Conservation (phyloP, 2,113 vertebrate species). For the Haplochromis burtoni region DNA sequence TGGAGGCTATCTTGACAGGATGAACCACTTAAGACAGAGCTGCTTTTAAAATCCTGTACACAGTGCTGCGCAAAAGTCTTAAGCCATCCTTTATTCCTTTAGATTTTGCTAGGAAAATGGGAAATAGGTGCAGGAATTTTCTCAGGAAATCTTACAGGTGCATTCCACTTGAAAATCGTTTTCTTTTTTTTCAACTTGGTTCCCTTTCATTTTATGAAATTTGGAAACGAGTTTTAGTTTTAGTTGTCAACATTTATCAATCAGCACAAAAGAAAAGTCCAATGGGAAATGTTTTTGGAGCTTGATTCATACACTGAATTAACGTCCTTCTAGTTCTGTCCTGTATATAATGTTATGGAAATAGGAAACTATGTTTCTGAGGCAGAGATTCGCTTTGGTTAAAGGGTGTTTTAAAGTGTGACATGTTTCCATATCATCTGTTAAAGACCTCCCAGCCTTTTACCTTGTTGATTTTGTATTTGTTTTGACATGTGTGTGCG, state of each 20-base stretch:
- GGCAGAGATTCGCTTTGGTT: neutral
- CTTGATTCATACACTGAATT: neutral
- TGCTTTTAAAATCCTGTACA: neutral
- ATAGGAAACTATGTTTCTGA: neutral
- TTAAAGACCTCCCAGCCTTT: neutral
- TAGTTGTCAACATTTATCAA: neutral
- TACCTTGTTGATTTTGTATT: neutral
- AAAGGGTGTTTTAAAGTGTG: neutral
- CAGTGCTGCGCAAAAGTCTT: neutral
- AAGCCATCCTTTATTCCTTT: neutral
- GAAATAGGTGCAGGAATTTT: neutral
- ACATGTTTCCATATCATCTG: neutral
- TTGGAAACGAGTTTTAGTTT: neutral
- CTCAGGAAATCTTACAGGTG: neutral
- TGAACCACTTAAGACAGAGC: neutral
- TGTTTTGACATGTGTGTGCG: neutral
- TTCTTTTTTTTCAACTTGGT: fast-evolving
- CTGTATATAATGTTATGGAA: neutral
- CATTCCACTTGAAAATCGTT: neutral
- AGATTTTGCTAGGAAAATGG: neutral
- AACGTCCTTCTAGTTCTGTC: neutral
- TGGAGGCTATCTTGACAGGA: neutral
- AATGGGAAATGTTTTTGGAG: neutral
- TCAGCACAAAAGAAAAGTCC: neutral
- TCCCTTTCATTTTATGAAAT: neutral